Conservation (phyloP, 2,797 vertebrate species). For the Hoplostethus atlanticus region DNA sequence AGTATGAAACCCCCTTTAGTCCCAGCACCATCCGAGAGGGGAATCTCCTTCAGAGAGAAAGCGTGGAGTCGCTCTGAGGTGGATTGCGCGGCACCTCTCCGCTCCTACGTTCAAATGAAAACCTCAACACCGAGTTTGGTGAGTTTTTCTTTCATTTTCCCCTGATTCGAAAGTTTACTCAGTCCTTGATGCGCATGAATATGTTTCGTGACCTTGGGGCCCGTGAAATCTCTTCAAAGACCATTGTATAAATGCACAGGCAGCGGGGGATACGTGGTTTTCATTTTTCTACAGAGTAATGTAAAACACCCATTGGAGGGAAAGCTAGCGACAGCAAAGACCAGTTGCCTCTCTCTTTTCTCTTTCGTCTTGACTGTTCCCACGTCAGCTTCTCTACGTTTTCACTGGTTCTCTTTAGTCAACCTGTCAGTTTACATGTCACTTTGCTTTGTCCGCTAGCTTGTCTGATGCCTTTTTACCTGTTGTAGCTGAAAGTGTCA, state of each 20-base stretch:
- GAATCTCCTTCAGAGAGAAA: conserved; percentile 18
- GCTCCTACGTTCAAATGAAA: conserved; percentile 35
- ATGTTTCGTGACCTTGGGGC: conserved; percentile 44
- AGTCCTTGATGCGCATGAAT: conserved; percentile 50
- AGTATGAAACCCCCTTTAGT: conserved; percentile 43
- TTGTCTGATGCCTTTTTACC: conserved; percentile 53
- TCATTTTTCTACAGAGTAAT: conserved; percentile 59
- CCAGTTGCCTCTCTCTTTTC: conserved; percentile 49
- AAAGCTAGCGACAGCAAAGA: conserved; percentile 64
- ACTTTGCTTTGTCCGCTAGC: conserved; percentile 58
- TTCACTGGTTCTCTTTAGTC: conserved; percentile 60
- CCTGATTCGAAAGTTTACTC: conserved; percentile 61
- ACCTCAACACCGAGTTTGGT: conserved; percentile 30
- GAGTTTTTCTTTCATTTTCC: conserved; percentile 53
- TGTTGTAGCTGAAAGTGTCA: conserved; percentile 35
- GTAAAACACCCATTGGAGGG: conserved; percentile 68
- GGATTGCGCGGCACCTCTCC: conserved; percentile 49
- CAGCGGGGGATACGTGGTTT: conserved; percentile 27
- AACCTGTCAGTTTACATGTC: conserved; percentile 51
- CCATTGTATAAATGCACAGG: conserved; percentile 44
- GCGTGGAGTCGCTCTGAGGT: conserved; percentile 37
- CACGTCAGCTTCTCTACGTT: conserved; percentile 42
- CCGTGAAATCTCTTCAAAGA: conserved; percentile 46
- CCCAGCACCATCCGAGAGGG: conserved; percentile 22
- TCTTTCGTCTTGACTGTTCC: conserved; percentile 52